Percentiles rank a stretch among this genome's conserved stretches.
phyloP scores from a whole-genome alignment of 2,113 vertebrate genomes.

The Lampris megalopsis region DNA sequence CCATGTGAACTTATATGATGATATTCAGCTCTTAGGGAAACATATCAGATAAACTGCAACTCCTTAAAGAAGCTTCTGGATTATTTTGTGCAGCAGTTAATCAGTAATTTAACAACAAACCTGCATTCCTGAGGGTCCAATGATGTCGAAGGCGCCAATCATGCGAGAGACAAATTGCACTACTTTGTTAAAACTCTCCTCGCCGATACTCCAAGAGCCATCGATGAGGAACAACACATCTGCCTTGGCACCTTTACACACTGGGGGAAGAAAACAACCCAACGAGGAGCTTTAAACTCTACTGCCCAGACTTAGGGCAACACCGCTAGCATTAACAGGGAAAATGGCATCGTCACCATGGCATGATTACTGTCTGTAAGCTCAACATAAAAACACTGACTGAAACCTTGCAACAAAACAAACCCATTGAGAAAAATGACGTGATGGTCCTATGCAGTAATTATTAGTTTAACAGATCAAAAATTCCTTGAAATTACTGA shows the following conservation, averaged over 20 bases:
- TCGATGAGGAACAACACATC: slow-evolving; percentile 98
- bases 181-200: slow-evolving; percentile 97
- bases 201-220: slow-evolving; percentile 98
- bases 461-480: slow-evolving; percentile 54
- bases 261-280: slow-evolving; percentile 71
- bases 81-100: neutral
- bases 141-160: slow-evolving; percentile 90
- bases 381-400: slow-evolving; percentile 17
- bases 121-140: slow-evolving; percentile 94
- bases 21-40: too few relatives aligned
- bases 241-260: slow-evolving; percentile 97
- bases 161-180: slow-evolving; percentile 91
- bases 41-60: too few relatives aligned
- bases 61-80: too few relatives aligned
- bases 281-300: slow-evolving; percentile 4
- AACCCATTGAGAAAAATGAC: slow-evolving; percentile 35
- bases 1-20: too few relatives aligned
- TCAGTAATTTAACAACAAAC: slow-evolving; percentile 67
- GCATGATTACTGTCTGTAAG: slow-evolving; percentile 34
- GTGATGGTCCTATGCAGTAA: slow-evolving; percentile 38
- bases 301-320: neutral
- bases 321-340: slow-evolving; percentile 13
- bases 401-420: slow-evolving; percentile 36
- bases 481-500: slow-evolving; percentile 36
- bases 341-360: slow-evolving; percentile 23